Evolutionary conservation across 2,113 vertebrate genomes (phyloP).

Genomic region (Hucho hucho): DNA sequence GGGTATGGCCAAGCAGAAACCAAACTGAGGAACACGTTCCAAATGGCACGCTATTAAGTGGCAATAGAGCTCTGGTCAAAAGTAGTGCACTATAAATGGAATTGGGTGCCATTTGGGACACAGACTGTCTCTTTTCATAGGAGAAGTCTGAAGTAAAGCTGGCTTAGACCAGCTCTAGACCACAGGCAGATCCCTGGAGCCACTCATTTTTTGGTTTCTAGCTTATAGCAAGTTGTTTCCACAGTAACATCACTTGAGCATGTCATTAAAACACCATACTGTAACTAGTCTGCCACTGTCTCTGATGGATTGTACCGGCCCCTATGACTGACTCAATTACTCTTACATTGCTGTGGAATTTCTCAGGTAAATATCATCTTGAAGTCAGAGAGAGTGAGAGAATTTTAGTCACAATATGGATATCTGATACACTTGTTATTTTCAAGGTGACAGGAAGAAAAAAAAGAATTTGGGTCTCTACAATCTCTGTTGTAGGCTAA

Average conservation of each 20-base stretch:
- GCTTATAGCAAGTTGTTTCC: neutral
- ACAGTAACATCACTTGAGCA: neutral
- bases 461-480: no score
- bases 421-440: neutral
- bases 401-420: neutral
- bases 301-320: neutral
- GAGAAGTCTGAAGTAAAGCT: neutral
- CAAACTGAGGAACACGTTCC: neutral
- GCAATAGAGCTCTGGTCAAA: no score
- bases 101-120: no score
- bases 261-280: neutral
- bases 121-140: no score
- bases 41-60: no score
- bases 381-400: neutral
- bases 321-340: neutral
- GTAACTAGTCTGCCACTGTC: neutral
- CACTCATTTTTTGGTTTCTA: neutral
- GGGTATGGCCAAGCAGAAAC: neutral
- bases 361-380: neutral
- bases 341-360: conserved; percentile 9
- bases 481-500: no score
- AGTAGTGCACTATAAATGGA: no score
- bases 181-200: neutral
- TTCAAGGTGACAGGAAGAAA: neutral
- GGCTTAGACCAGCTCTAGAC: neutral